Percentiles rank a stretch among this genome's conserved stretches.
phyloP scores from a whole-genome alignment of 2,113 vertebrate genomes.

The Pelodiscus sinensis region DNA sequence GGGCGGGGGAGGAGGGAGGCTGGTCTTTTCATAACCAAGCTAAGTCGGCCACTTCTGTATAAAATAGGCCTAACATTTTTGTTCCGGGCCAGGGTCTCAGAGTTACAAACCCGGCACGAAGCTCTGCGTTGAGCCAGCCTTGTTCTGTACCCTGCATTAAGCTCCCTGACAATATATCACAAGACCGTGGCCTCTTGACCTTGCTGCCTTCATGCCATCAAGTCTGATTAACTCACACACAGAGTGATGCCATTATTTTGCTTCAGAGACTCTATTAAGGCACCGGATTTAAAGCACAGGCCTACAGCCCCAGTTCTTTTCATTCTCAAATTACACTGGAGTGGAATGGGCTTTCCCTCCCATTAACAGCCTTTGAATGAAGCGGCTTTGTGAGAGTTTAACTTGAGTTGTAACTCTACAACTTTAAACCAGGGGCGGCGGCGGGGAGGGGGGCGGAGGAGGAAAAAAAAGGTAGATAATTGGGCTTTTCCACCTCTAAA shows the following conservation, averaged over 20 bases:
- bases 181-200: constrained; percentile 85
- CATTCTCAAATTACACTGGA: constrained; percentile 81
- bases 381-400: constrained; percentile 74
- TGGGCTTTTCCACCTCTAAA: neutral
- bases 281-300: constrained; percentile 81
- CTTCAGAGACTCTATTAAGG: constrained; percentile 86
- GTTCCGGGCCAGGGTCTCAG: constrained; percentile 54
- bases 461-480: neutral
- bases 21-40: neutral
- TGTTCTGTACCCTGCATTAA: constrained; percentile 82
- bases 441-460: neutral
- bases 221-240: constrained; percentile 86
- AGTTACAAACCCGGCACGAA: constrained; percentile 57
- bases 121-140: constrained; percentile 56
- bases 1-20: neutral
- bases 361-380: constrained; percentile 80
- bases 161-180: constrained; percentile 89
- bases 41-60: constrained; percentile 26
- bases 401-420: constrained; percentile 38
- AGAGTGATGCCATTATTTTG: constrained; percentile 91
- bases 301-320: constrained; percentile 80
- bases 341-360: constrained; percentile 78
- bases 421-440: constrained; percentile 10
- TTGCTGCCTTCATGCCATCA: constrained; percentile 87
- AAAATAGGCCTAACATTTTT: constrained; percentile 70